A percentile compares a stretch with the other conserved stretches of the same genome.
Conservation (phyloP, 2,888 invertebrate genomes). For the Archips xylosteana region DNA sequence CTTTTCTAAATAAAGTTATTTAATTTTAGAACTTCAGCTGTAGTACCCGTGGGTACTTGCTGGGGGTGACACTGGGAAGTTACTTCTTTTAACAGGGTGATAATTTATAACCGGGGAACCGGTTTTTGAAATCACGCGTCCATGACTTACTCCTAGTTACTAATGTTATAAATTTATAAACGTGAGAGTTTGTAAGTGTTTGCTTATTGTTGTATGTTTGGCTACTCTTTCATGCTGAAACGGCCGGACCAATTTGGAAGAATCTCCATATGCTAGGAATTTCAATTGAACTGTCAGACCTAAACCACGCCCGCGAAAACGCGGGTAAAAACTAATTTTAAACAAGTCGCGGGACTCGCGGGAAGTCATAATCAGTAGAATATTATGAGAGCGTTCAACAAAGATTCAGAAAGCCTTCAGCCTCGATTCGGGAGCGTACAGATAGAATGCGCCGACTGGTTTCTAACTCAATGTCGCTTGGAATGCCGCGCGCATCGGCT, state of each 20-base stretch:
- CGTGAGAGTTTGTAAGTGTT: too few species aligned
- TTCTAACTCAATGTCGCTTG: constrained; percentile 82
- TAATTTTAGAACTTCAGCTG: constrained; percentile 57
- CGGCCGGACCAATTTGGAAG: too few species aligned
- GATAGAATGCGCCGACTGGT: constrained; percentile 53
- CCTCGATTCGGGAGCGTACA: background rate
- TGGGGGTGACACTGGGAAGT: constrained; percentile 44
- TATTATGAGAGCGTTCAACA: background rate
- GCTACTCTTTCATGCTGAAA: too few species aligned
- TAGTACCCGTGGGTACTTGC: constrained; percentile 17
- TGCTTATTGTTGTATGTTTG: too few species aligned
- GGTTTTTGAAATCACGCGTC: background rate
- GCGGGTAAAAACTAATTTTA: too few species aligned
- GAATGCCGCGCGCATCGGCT: constrained; percentile 80
- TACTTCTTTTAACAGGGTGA: constrained; percentile 48
- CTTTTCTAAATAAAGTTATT: constrained; percentile 52
- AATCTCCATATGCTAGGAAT: too few species aligned
- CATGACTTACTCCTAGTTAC: too few species aligned
- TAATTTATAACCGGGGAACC: constrained; percentile 46
- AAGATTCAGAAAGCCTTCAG: background rate
- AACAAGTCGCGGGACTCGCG: too few species aligned
- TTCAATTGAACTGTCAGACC: too few species aligned
- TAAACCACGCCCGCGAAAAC: too few species aligned
- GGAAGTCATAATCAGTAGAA: too few species aligned
- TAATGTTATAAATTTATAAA: too few species aligned